Base-by-base conservation (phyloP, 2,888 invertebrate genomes). In the Athalia cordata region DNA sequence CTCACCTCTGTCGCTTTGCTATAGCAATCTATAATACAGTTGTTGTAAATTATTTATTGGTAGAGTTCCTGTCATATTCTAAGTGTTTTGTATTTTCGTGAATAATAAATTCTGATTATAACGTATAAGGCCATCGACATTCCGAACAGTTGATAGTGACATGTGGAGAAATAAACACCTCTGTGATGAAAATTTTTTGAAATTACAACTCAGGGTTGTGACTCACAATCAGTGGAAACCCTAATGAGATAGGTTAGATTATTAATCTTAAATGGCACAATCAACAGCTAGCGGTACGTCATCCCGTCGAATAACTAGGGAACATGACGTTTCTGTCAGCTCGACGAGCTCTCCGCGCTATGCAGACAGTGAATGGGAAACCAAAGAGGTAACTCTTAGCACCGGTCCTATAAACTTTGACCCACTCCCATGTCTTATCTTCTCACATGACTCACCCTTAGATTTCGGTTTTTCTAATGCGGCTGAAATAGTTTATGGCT, bases 291-390 rank as follows among this genome's bases (percentile, higher is more conserved):
- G 92, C 87, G 92, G 93, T 74, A 94, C 94, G 79, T 94, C 94
- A 82, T 94, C 94, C 79, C 90, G 95, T 79, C 90, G 93, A 83
- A 92, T 92, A 83, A 86, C 87, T 47, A 92, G 94, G 81, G 94
- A 94, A 82, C 94, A 93, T 84, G 94, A 94, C 83, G 92, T 92
- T 75, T 91, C 91, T 66, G 91, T 92, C 64, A 91, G 91, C 65
- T 91, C 92, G 77, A 89, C 92, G 82, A 90, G 92, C 74, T 92
- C 93, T 49, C 92, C 93, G 82, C 92, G 94, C 84, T 94, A 93
- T 89, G 93, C 93, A 77, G 94, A 94, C 86, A 93, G 94, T 47
- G 95, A 95, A 88, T 95, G 95, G 95, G 95, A 95, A 89, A 94
- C 95, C 67, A 95, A 95, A 89, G 95, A 95, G 91, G 95, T 94